Percentiles rank a stretch among this genome's conserved stretches.
Conservation (phyloP, 2,113 vertebrate genomes). For the Salvelinus namaycush region DNA sequence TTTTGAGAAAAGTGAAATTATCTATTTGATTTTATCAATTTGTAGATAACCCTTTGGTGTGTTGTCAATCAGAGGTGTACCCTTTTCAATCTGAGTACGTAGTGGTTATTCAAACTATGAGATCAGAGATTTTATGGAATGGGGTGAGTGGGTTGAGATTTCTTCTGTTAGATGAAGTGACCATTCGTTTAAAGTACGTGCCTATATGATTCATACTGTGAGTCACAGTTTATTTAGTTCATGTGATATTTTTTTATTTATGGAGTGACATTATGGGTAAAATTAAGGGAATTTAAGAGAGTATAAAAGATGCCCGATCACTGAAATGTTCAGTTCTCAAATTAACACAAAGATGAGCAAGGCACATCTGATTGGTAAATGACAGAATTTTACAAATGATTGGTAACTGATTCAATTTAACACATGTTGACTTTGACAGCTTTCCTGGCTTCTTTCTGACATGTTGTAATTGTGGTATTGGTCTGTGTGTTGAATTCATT, state of each 20-base stretch:
- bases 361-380: constrained; percentile 22
- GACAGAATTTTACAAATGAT: background rate
- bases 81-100: background rate
- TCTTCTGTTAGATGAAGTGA: no score
- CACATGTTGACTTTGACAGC: background rate
- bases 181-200: background rate
- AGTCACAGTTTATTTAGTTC: constrained; percentile 26
- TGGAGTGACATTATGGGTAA: background rate
- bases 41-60: no score
- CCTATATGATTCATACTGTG: background rate
- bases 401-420: no score
- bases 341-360: constrained; percentile 14
- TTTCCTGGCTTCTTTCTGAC: background rate
- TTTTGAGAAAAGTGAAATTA: no score
- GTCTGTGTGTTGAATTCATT: background rate
- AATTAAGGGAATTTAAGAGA: background rate
- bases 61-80: background rate
- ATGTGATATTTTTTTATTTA: background rate
- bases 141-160: background rate
- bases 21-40: no score
- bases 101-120: background rate
- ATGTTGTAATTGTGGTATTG: background rate
- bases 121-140: background rate
- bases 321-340: background rate
- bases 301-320: background rate